These are phyloP conservation scores for Daboia siamensis DNA, from an alignment of 2,113 vertebrate genomes.

Conservation along the genomic window DNA sequence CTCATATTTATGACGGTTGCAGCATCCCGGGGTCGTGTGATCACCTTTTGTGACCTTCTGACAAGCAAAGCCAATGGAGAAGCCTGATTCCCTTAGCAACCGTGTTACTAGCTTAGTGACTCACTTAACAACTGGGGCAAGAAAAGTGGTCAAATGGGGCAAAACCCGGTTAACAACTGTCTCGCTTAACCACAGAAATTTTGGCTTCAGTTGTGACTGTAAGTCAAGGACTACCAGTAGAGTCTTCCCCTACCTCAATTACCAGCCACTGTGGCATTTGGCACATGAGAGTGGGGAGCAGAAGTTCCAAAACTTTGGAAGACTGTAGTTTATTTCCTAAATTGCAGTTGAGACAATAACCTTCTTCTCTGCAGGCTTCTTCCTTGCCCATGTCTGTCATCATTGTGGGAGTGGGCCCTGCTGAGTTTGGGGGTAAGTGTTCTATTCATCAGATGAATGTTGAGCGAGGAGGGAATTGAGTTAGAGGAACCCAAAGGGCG, in stretches of 20 bases:
- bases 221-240: background rate
- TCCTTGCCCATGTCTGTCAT: constrained; percentile 94
- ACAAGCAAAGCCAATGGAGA: background rate
- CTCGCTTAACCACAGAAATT: background rate
- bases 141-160: background rate
- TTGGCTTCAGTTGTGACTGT: background rate
- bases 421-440: constrained; percentile 94
- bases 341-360: background rate
- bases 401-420: constrained; percentile 94
- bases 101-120: background rate
- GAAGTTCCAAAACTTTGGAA: background rate
- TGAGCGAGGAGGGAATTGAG: background rate
- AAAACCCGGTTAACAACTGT: background rate
- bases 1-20: background rate
- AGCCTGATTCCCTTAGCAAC: background rate
- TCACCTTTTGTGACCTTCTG: background rate
- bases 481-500: background rate
- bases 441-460: background rate
- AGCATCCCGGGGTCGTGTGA: background rate
- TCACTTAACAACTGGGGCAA: background rate
- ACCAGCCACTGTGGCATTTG: background rate
- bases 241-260: background rate
- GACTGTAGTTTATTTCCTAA: background rate
- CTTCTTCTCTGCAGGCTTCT: constrained; percentile 77
- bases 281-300: background rate